phyloP scores from a whole-genome alignment of 1,140 invertebrate genomes.

The Eriocheir sinensis region DNA sequence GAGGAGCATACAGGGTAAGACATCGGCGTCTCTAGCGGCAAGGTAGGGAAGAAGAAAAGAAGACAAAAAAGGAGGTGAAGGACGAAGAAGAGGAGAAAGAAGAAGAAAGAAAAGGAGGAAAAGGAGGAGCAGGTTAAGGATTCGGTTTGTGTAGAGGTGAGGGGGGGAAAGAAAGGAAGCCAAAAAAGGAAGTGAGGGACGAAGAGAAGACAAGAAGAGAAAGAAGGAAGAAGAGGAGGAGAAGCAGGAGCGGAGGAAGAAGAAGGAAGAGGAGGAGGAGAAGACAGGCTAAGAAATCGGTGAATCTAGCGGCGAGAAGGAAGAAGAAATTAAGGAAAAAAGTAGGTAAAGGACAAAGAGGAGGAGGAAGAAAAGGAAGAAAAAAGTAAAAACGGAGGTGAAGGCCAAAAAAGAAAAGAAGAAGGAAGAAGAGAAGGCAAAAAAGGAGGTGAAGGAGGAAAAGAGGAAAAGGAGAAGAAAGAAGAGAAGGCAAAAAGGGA shows the following conservation, averaged over 20 bases:
- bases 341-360: too few relatives aligned
- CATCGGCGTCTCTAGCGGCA: neutral
- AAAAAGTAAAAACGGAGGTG: too few relatives aligned
- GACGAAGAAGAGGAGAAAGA: neutral
- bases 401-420: too few relatives aligned
- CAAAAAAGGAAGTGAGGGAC: neutral
- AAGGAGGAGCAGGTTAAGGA: neutral
- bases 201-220: neutral
- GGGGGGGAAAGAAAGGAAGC: neutral
- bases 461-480: too few relatives aligned
- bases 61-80: neutral
- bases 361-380: too few relatives aligned
- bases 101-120: neutral
- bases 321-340: too few relatives aligned
- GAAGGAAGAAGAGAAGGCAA: too few relatives aligned
- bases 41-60: neutral
- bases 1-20: neutral
- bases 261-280: neutral
- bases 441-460: too few relatives aligned
- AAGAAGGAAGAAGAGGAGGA: neutral
- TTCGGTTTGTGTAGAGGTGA: neutral
- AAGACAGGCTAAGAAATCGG: neutral
- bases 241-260: neutral
- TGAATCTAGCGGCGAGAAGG: too few relatives aligned
- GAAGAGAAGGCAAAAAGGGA: too few relatives aligned